phyloP scores from a whole-genome alignment of 2,797 vertebrate species.

The Emys orbicularis region DNA sequence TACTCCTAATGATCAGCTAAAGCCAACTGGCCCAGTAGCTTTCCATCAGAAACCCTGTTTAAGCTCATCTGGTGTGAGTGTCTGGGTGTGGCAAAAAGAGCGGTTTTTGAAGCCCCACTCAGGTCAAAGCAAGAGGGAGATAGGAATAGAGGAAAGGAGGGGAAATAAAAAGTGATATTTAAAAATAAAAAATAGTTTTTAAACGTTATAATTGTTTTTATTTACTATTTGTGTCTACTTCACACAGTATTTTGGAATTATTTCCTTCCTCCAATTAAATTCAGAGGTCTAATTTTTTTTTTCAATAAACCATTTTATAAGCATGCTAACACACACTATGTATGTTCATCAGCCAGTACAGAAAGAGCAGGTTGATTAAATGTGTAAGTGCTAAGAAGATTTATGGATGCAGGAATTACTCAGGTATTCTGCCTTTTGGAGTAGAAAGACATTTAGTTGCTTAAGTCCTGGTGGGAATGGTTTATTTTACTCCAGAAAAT shows the following conservation, averaged over 20 bases:
- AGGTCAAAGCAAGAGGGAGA: background rate
- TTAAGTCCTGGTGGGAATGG: background rate
- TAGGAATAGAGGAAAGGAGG: background rate
- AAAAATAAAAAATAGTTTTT: background rate
- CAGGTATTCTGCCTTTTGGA: background rate
- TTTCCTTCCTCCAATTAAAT: background rate
- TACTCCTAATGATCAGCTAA: background rate
- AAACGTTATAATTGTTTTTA: background rate
- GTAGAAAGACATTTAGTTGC: background rate
- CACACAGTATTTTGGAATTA: background rate
- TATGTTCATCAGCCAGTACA: constrained; percentile 14
- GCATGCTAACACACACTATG: constrained; percentile 33
- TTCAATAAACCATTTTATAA: constrained; percentile 76
- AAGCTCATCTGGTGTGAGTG: background rate
- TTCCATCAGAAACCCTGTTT: background rate
- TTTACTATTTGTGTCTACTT: background rate
- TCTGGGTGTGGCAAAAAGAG: background rate
- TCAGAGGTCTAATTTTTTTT: constrained; percentile 21
- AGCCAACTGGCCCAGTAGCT: background rate
- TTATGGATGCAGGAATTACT: constrained; percentile 61
- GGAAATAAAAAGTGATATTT: background rate
- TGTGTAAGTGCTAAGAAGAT: constrained; percentile 50
- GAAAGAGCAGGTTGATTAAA: constrained; percentile 40
- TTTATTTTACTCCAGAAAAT: constrained; percentile 1
- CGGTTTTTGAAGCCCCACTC: background rate